A percentile compares a stretch with the other conserved stretches of the same genome.
These are phyloP conservation scores for Neofelis nebulosa DNA, from an alignment of 2,113 vertebrate genomes.

Conservation along the genomic window DNA sequence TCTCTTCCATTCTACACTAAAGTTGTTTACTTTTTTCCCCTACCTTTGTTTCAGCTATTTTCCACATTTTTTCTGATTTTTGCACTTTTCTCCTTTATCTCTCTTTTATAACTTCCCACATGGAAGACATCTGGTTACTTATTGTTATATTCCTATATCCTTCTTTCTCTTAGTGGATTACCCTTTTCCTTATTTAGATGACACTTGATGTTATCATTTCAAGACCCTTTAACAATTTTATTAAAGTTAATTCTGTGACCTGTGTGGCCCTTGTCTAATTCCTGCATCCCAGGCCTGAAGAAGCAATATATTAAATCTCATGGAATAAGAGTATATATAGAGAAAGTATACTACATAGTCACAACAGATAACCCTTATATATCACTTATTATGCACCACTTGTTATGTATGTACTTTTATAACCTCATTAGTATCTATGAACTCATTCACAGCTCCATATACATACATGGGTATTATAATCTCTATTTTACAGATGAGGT, in stretches of 20 bases:
- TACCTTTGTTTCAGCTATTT: neutral
- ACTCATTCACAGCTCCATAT: constrained; percentile 5
- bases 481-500: constrained; percentile 21
- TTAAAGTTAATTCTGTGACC: neutral
- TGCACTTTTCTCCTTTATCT: neutral
- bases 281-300: neutral
- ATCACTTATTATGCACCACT: neutral
- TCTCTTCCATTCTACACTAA: neutral
- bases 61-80: neutral
- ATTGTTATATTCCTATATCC: neutral
- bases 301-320: constrained; percentile 13
- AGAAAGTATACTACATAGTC: neutral
- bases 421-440: neutral
- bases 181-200: neutral
- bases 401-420: neutral
- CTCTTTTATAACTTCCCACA: neutral
- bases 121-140: constrained; percentile 1
- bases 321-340: constrained; percentile 1
- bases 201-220: neutral
- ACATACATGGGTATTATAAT: neutral
- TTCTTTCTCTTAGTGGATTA: neutral
- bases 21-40: neutral
- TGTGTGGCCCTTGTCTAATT: constrained; percentile 20
- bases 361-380: neutral
- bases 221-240: neutral